A percentile compares a stretch with the other conserved stretches of the same genome.
Conservation (phyloP, 2,888 invertebrate genomes). For the Tipula vernalis region DNA sequence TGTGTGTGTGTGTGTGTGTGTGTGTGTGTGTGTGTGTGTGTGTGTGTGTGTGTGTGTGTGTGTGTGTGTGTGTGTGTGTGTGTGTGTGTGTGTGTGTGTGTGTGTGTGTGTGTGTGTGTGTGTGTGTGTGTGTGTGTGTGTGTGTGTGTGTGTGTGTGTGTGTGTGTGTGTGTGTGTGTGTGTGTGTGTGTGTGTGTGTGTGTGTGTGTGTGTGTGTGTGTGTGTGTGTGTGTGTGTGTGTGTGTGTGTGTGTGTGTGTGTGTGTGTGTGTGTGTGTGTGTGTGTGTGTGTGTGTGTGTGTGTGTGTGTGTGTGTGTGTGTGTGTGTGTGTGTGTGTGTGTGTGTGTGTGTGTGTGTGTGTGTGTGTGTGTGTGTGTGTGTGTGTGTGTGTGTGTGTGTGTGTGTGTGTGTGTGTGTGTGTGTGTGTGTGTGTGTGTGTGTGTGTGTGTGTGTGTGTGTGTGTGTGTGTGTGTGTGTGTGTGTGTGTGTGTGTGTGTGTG, state of each 20-base stretch:
- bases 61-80: neutral
- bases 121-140: neutral
- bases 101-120: neutral
- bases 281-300: constrained; percentile 20
- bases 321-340: constrained; percentile 20
- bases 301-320: constrained; percentile 20
- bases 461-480: constrained; percentile 20
- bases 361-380: constrained; percentile 20
- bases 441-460: constrained; percentile 21
- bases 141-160: constrained; percentile 19
- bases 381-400: constrained; percentile 20
- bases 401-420: constrained; percentile 20
- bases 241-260: constrained; percentile 20
- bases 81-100: neutral
- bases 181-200: constrained; percentile 20
- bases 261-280: constrained; percentile 20
- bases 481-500: constrained; percentile 20
- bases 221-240: constrained; percentile 20
- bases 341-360: constrained; percentile 20
- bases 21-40: neutral
- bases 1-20: neutral
- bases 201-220: constrained; percentile 20
- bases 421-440: constrained; percentile 21
- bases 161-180: constrained; percentile 20
- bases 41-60: neutral